Conservation (phyloP, 2,797 vertebrate species). For the Smutsia temminckii region DNA sequence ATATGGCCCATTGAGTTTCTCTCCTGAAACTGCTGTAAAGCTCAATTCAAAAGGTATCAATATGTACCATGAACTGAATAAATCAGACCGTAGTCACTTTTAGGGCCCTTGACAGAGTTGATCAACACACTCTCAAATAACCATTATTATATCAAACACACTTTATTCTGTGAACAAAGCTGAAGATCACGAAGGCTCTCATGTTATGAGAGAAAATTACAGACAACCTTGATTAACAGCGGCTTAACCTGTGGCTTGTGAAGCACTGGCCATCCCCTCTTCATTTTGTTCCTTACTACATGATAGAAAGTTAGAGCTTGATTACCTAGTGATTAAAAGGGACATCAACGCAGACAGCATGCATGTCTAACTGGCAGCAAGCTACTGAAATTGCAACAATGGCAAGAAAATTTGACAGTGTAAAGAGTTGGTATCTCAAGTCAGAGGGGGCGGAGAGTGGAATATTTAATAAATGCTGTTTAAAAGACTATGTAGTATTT, state of each 20-base stretch:
- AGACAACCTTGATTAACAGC: background rate
- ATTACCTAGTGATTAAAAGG: background rate
- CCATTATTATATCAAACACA: background rate
- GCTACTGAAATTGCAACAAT: background rate
- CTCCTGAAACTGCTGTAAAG: background rate
- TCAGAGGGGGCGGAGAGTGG: background rate
- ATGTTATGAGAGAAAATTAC: background rate
- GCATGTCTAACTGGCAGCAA: background rate
- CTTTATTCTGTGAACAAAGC: background rate
- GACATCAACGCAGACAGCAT: background rate
- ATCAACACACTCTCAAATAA: background rate
- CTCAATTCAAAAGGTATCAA: background rate
- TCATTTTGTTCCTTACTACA: too few relatives aligned
- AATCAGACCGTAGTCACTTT: background rate
- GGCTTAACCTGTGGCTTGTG: background rate
- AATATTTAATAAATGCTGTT: background rate
- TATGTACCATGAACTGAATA: background rate
- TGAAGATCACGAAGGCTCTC: background rate
- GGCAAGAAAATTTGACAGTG: background rate
- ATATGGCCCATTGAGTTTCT: background rate
- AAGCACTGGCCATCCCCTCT: background rate
- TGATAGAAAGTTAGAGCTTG: too few relatives aligned
- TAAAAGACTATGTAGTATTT: background rate
- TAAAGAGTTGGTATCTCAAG: constrained; percentile 66
- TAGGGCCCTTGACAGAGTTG: background rate